phyloP scores from a whole-genome alignment of 2,888 invertebrate genomes.

The Liodrosophila aerea region DNA sequence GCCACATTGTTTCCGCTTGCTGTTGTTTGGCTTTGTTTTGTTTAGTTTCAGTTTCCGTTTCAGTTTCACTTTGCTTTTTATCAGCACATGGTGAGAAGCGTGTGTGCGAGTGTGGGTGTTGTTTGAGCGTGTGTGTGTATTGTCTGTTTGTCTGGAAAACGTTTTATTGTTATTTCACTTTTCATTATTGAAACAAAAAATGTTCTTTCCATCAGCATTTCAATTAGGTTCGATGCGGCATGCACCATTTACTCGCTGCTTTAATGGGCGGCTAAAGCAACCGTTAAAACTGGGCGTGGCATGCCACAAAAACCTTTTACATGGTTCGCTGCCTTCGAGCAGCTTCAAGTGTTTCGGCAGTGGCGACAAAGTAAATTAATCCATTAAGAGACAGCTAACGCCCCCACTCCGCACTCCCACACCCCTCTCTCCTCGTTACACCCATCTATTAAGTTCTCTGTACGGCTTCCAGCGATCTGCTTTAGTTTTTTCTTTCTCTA shows the following conservation, averaged over 20 bases:
- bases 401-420: not conserved
- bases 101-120: conserved; percentile 8
- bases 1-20: conserved; percentile 63
- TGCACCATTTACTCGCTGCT: conserved; percentile 53
- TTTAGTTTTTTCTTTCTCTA: conserved; percentile 27
- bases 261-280: conserved; percentile 33
- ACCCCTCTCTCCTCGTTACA: not conserved
- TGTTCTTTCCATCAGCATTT: conserved; percentile 74
- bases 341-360: conserved; percentile 56
- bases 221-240: conserved; percentile 67
- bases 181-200: conserved; percentile 71
- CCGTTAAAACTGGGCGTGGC: conserved; percentile 40
- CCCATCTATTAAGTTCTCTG: not conserved
- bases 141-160: conserved; percentile 47
- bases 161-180: conserved; percentile 68
- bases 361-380: conserved; percentile 75
- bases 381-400: conserved; percentile 57
- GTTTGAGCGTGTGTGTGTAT: conserved; percentile 20
- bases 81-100: conserved; percentile 39
- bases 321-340: conserved; percentile 52
- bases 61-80: conserved; percentile 46
- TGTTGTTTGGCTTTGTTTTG: conserved; percentile 61
- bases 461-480: conserved; percentile 17
- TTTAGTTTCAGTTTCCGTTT: conserved; percentile 58
- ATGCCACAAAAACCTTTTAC: conserved; percentile 71